Evolutionary conservation across 2,888 invertebrate genomes (phyloP), one percentile per base, ranked within the genome.

Genomic region (Oegoconia quadripuncta): DNA sequence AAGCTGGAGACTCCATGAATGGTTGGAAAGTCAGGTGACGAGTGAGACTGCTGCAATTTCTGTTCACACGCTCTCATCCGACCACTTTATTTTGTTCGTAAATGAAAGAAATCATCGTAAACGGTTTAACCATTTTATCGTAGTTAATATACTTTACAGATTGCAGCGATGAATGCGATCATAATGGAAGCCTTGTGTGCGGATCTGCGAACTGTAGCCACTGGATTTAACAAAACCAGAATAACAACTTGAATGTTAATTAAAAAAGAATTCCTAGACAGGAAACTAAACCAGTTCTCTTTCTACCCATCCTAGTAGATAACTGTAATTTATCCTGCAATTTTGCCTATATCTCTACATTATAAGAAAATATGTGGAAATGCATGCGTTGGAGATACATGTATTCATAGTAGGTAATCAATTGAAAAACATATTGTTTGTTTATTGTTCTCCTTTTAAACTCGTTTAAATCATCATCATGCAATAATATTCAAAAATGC

Each of bases 1-100:
- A 87, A 83, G 64, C 75, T 74, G 78, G 69, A 75, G 75, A 65
- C 64, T 63, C 83, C 9, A 20, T 34, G 22, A 82, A 74, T 86
- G 86, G 84, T 65, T 82, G 83, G 86, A 84, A 86, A 87, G 86
- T 80, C 74, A 80, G 75, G 68, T 72, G 71, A 55, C 70, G 59
- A 68, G 66, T 75, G 66, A 76, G 73, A 69, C 67, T 57, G 57
- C 57, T 52, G 72, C 50, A 66, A 66, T 78, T 82, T 84, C 78
- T 75, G 80, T 84, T 86, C 86, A 70, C 86, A 84, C 86, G 83
- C 69, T 74, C 64, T 66, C 63, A 66, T 67, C 47, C 54, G 52
- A 41, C 47, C 39, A 59, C 53, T 59, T 61, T 64, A 61, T 69
- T 70, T 70, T 73, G 65, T 65, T 66, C 62, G 60, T 58, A 48